Evolutionary conservation across 2,113 vertebrate species (phyloP), one percentile per base, ranked within the genome.

Genomic region (Sinocyclocheilus anophthalmus): DNA sequence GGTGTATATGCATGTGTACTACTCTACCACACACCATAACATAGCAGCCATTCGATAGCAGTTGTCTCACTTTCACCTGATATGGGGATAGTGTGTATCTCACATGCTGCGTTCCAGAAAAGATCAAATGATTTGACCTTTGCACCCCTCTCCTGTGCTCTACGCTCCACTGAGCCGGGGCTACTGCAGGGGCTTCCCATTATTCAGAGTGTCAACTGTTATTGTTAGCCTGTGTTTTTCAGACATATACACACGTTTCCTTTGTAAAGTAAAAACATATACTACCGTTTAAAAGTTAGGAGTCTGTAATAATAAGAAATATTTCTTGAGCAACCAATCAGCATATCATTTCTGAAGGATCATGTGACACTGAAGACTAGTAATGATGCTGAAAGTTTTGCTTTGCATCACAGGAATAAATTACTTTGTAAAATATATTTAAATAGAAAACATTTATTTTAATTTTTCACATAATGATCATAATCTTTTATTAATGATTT

Each of bases 51-150:
- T 87, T 70, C 24, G 85, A 90, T 79, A 82, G 72, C 50, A 50
- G 84, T 22, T 48, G 82, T 87, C 50, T 88, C 78, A 5, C 37
- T 83, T 83, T 87, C 83, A 83, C 33, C 55, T 87, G 85, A 87
- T 76, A 78, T 84, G 53, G 78, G 33, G 78, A 76, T 50, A 55
- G 61, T 26, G 84, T 37, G 76, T 55, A 57, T 73, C 61, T 81
- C 78, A 37, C 63, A 65, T 82, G 69, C 65, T 48, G 72, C 57
- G 22, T 37, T 57, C 76, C 65, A 86, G 72, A 57, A n/a, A 88
- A 85, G 89, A 87, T 90, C 85, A 88, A 88, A 83, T 88, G 89
- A 78, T 90, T 87, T 86, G 87, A 90, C 81, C 84, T 11, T 37
- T 42, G 16, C 39, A 70, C 55, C 69, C 42, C n/a, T 45, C 26